Base-by-base conservation (phyloP, 2,113 vertebrate genomes). In the Catharus fuscescens region DNA sequence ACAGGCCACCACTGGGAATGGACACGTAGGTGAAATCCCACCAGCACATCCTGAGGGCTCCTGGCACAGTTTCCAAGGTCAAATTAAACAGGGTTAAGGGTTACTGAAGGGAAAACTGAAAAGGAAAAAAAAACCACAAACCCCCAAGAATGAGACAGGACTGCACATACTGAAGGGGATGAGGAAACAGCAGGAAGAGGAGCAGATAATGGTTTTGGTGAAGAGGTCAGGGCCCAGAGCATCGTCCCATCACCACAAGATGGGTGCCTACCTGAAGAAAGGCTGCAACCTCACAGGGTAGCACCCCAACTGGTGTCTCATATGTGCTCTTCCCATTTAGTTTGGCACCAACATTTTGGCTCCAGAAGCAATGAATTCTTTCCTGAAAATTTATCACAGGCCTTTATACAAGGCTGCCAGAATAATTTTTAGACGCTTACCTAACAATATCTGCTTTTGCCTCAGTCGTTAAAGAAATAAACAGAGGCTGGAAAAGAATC, bases 381-480 rank as follows among this genome's bases (percentile, higher is more conserved):
- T 60, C 67, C 64, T 88, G 76, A 90, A 92, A 96, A 86, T 76
- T 78, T 90, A 88, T 96, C 82, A 84, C 53, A 38, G 69, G 92
- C 48, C 80, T 86, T 92, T 86, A 88, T 28, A 56, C 24, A 81
- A 83, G 94, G 82, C 80, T 93, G 92, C 72, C 88, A 97, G 90
- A 90, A 83, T 80, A 59, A 93, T 95, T 95, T 96, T 94, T 69
- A 93, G 86, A 48, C 57, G 84, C 64, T 90, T 90, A 96, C 50
- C 94, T 88, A 90, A 95, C 88, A 90, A 79, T 93, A 94, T 84
- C 88, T 96, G 82, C 76, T 86, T 96, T 92, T 7, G 11, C 77
- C 88, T 86, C 80, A 86, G 64, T 92, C 72, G 84, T 84, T 92
- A 95, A 92, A 76, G 86, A 95, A 94, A 93, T 57, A 86, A 82